Percentiles rank a stretch among this genome's conserved stretches.
Conservation (phyloP, 2,113 vertebrate genomes). For the Gambusia affinis region DNA sequence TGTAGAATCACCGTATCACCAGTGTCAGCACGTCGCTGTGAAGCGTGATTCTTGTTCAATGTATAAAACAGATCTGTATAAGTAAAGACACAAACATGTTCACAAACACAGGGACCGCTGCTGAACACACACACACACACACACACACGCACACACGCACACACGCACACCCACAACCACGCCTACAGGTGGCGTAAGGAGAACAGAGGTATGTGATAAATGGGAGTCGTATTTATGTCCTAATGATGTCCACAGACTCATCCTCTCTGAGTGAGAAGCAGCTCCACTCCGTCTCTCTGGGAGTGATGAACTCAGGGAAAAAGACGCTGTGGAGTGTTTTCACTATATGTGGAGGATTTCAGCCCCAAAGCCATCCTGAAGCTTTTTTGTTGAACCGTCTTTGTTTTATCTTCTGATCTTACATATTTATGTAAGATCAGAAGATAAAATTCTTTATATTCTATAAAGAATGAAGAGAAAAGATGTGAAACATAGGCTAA, state of each 20-base stretch:
- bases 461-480: neutral
- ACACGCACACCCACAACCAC: neutral
- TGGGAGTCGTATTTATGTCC: slow-evolving; percentile 51
- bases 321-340: neutral
- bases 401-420: neutral
- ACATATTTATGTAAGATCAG: too few species aligned
- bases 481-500: neutral
- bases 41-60: slow-evolving; percentile 18
- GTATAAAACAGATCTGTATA: slow-evolving; percentile 21
- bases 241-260: slow-evolving; percentile 28
- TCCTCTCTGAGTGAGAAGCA: slow-evolving; percentile 24
- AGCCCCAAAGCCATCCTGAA: too few species aligned
- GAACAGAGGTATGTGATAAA: slow-evolving; percentile 35
- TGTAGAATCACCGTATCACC: slow-evolving; percentile 27
- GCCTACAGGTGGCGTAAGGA: neutral
- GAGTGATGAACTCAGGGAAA: slow-evolving; percentile 6
- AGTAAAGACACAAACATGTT: slow-evolving; percentile 2
- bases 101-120: neutral
- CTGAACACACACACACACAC: slow-evolving; percentile 2
- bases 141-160: neutral
- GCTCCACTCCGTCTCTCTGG: neutral
- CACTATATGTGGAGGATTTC: neutral
- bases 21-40: slow-evolving; percentile 33
- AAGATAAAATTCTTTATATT: too few species aligned
- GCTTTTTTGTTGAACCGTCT: too few species aligned